Conservation (phyloP, 2,113 vertebrate species). For the human region GRCh38 chr14:46365501-46366000, state of each 20-base stretch:
- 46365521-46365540: not conserved
- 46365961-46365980: conserved; percentile 38
- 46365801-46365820: not conserved
- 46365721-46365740: not conserved
- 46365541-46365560: not conserved
- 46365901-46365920: not conserved
- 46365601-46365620: not conserved
- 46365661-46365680: not conserved
- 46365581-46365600: not conserved
- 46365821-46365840: not conserved
- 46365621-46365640: not conserved
- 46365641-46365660: not conserved
- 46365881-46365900: not conserved
- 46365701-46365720: not conserved
- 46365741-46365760: not conserved
- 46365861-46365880: not conserved
- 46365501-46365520: not conserved
- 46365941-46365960: not conserved
- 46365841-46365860: not conserved
- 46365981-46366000: not conserved
- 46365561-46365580: not conserved
- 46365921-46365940: not conserved
- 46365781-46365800: not conserved
- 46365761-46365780: not conserved
- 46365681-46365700: not conserved